Conservation (phyloP, 2,797 vertebrate genomes). For the Taenioides sp. region DNA sequence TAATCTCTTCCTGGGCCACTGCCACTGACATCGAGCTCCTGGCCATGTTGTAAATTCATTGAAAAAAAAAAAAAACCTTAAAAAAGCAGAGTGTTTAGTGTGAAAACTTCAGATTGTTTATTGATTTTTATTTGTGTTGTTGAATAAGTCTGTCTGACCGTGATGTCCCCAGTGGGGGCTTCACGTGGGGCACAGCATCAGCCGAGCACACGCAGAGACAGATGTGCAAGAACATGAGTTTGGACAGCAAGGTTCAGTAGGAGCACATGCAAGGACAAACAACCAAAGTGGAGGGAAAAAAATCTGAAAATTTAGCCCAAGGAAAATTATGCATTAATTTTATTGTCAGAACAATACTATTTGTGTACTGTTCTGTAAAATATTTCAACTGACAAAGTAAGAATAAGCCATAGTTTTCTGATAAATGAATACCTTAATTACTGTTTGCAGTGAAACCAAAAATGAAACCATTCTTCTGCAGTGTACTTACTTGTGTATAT, state of each 20-base stretch:
- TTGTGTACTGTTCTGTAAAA: not conserved
- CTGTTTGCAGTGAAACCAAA: not conserved
- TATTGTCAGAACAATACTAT: not conserved
- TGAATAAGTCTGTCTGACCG: conserved; percentile 91
- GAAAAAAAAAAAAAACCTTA: conserved; percentile 84
- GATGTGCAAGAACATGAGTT: conserved; percentile 40
- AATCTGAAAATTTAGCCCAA: not conserved
- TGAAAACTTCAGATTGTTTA: conserved; percentile 99
- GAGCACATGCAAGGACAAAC: conserved; percentile 27
- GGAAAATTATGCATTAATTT: not conserved
- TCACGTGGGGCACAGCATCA: conserved; percentile 53
- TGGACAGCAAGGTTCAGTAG: conserved; percentile 24
- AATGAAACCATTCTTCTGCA: not conserved
- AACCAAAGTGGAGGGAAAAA: not conserved
- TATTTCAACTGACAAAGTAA: not conserved
- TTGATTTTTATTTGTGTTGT: conserved; percentile 99
- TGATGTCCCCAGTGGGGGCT: conserved; percentile 80
- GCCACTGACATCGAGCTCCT: conserved; percentile 85
- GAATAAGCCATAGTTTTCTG: not conserved
- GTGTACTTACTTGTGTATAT: not conserved
- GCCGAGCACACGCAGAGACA: conserved; percentile 54
- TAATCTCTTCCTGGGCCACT: conserved; percentile 76
- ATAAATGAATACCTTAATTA: too few relatives aligned
- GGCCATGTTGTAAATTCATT: conserved; percentile 98
- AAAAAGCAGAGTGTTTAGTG: conserved; percentile 81